Evolutionary conservation across 2,113 vertebrate species (phyloP), one percentile per base, ranked within the genome.

Genomic region (Ranitomeya variabilis): DNA sequence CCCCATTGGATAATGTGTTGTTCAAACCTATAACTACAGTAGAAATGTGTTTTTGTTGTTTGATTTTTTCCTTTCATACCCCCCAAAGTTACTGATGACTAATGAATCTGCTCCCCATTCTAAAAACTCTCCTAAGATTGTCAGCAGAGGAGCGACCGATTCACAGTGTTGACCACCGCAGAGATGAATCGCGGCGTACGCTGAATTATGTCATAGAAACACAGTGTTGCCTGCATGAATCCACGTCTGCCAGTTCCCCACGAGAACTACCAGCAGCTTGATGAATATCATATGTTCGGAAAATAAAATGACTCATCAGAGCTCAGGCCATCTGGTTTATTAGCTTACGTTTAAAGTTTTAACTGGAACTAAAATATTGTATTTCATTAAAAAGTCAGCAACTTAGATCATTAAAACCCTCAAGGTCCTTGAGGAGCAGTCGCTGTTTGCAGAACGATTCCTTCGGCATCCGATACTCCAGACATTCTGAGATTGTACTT

Each of bases 221-320:
- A 45, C 16, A 45, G 57, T 16, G 5, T 16, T 11, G 26, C 3
- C n/a, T 16, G 79, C 26, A 60, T 82, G 26, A 51, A 14, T 66
- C n/a, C 18, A 18, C 37, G 1, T 82, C 60, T 66, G 60, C 16
- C 60, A 59, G 37, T 0, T 60, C 59, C 57, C 5, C 0, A 7
- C 9, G 11, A 60, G 26, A 64, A 82, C 31, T 13, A 45, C 60
- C 60, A 62, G 59, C 31, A 62, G 31, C 6, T 3, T 45, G 37
- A 64, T 66, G 64, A 51, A 64, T 66, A 37, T 82, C 80, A 60
- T 82, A 45, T 82, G 80, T 82, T 16, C 18, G 59, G 26, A 82
- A 64, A 31, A 11, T 45, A 23, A 37, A 62, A 31, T 82, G 79
- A 80, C 57, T 81, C 79, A 60, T 37, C 79, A 21, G 7, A 10